Conservation (phyloP, 2,888 invertebrate species). For the Liposcelis brunnea region DNA sequence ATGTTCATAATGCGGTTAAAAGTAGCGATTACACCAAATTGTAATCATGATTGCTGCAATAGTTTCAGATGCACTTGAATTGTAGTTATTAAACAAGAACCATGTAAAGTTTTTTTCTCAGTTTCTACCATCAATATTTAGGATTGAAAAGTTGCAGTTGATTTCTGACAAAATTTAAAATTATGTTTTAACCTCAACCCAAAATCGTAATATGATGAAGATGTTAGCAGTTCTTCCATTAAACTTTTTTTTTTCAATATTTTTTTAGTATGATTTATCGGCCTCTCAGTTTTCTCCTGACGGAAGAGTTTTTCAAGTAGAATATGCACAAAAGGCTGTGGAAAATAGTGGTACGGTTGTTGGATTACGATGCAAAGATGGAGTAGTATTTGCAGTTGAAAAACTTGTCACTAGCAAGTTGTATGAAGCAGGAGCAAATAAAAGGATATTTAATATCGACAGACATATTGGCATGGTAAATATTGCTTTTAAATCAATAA, state of each 20-base stretch:
- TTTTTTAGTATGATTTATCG: slow-evolving; percentile 87
- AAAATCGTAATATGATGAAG: too few species aligned
- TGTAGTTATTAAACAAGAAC: too few species aligned
- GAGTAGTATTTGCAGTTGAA: slow-evolving; percentile 93
- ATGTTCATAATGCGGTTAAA: too few species aligned
- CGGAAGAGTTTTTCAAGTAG: slow-evolving; percentile 97
- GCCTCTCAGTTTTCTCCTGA: slow-evolving; percentile 99
- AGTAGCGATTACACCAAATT: too few species aligned
- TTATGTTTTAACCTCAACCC: too few species aligned
- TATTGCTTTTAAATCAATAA: background rate
- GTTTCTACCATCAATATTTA: too few species aligned
- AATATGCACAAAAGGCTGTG: slow-evolving; percentile 98
- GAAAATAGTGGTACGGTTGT: slow-evolving; percentile 96
- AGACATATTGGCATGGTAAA: slow-evolving; percentile 81
- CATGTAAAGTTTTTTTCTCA: too few species aligned
- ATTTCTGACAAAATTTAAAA: too few species aligned
- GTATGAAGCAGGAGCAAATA: slow-evolving; percentile 81
- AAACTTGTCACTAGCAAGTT: slow-evolving; percentile 87
- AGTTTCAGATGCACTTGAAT: too few species aligned
- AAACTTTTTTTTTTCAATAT: slow-evolving; percentile 15
- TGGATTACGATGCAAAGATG: slow-evolving; percentile 86
- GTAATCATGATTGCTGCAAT: too few species aligned
- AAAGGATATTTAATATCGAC: slow-evolving; percentile 83
- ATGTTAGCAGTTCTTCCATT: too few species aligned
- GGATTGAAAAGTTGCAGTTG: too few species aligned